These are phyloP conservation scores for Leptinotarsa haldemani DNA, from an alignment of 2,888 invertebrate species.

Conservation along the genomic window DNA sequence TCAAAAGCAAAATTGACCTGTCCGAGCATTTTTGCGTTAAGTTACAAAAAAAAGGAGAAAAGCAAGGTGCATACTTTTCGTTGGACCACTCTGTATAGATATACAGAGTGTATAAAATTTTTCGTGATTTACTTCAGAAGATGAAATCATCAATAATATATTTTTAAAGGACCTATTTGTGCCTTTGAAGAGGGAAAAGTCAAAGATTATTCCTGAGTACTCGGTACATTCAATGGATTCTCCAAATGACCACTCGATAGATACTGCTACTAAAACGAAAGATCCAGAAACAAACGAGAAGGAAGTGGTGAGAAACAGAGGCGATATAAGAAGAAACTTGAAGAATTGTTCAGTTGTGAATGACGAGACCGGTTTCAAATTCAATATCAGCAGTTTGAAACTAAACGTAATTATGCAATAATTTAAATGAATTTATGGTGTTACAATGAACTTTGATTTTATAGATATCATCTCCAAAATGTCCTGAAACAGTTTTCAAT, in stretches of 20 bases:
- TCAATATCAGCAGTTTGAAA: constrained; percentile 19
- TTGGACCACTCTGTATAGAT: too few species aligned
- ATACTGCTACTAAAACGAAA: not conserved
- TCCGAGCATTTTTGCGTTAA: too few species aligned
- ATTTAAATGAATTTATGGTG: not conserved
- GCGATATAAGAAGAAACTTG: not conserved
- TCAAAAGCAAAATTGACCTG: too few species aligned
- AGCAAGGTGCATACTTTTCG: too few species aligned
- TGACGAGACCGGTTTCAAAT: constrained; percentile 13
- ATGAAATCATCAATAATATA: not conserved
- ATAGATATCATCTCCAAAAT: constrained; percentile 12
- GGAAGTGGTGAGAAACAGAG: not conserved
- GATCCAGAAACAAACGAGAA: not conserved
- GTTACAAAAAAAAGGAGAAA: too few species aligned
- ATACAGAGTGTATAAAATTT: not conserved
- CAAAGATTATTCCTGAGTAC: not conserved
- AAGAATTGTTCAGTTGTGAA: constrained; percentile 19
- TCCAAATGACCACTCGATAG: not conserved
- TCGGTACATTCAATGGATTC: not conserved
- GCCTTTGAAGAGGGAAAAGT: not conserved
- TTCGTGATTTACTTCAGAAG: not conserved
- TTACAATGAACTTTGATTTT: constrained; percentile 3
- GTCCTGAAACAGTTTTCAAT: constrained; percentile 22
- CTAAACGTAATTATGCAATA: constrained; percentile 11
- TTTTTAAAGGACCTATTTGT: not conserved